Evolutionary conservation across 2,888 invertebrate species (phyloP).

Genomic region (Azorinus chamasolen): DNA sequence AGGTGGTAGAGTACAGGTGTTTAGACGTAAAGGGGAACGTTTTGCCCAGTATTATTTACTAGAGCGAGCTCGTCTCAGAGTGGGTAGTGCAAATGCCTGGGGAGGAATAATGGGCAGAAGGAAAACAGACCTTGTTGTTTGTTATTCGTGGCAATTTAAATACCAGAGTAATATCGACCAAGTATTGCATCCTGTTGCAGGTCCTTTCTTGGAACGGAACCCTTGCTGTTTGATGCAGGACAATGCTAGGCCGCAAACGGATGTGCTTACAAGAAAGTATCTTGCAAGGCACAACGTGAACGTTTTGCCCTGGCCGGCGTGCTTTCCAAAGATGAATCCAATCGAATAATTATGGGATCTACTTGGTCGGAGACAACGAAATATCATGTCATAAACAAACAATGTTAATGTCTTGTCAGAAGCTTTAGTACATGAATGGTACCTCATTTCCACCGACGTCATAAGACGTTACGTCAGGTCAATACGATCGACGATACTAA

Average conservation of each 20-base stretch:
- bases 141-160: not conserved
- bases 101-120: not conserved
- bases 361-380: constrained; percentile 3
- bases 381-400: not conserved
- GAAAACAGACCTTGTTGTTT: constrained; percentile 1
- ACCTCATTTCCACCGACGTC: constrained; percentile 16
- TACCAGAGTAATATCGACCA: not conserved
- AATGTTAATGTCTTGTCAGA: constrained; percentile 8
- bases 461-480: constrained; percentile 18
- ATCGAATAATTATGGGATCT: constrained; percentile 22
- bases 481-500: constrained; percentile 4
- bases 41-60: not conserved
- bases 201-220: constrained; percentile 1
- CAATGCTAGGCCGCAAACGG: constrained; percentile 29
- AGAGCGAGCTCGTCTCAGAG: not conserved
- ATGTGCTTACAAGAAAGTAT: constrained; percentile 6
- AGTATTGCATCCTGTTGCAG: not conserved
- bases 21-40: constrained; percentile 3
- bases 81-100: not conserved
- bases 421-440: constrained; percentile 21
- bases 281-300: constrained; percentile 9
- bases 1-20: not conserved
- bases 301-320: constrained; percentile 16
- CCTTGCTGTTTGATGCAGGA: constrained; percentile 8
- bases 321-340: constrained; percentile 15